Evolutionary conservation across 2,113 vertebrate genomes (phyloP), one percentile per base, ranked within the genome.

Genomic region (Labeo catla): DNA sequence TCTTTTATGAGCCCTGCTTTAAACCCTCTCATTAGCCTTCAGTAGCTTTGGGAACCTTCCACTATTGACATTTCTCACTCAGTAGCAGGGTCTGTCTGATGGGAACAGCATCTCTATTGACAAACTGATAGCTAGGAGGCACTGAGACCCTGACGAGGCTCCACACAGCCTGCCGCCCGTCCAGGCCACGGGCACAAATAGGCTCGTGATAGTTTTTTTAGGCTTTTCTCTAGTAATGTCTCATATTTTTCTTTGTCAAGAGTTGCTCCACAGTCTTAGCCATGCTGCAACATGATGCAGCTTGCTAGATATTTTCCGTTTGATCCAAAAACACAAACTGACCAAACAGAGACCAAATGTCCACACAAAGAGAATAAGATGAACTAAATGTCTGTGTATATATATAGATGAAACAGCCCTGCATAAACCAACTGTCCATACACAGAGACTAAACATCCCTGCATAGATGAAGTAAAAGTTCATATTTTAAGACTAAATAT

Each of bases 101-200:
- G 90, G 91, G 90, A 94, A 94, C 94, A 92, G 43, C 92, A 91
- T 93, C 89, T 87, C 90, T 95, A 93, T 93, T 94, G 93, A 95
- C 92, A 94, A 91, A 95, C 91, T 92, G 91, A 92, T 89, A 92
- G 89, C 88, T 65, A 78, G 76, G 70, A 73, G 39, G 45, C 61
- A 83, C 68, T 6, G 28, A 63, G 66, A 65, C 21, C 77, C 68
- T 81, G 43, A 74, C 54, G 11, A 83, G 15, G 84, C 81, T 57
- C 47, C 81, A 84, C 39, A 57, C 15, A 63, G 66, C 43, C 49
- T 79, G 74, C 52, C 6, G 52, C 76, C 16, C 8, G 2, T 65
- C 76, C 45, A 73, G 78, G 81, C 76, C 70, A 66, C n/a, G 19
- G 70, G 74, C 81, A 82, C 74, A 76, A n/a, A 66, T n/a, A 47